Base-by-base conservation (phyloP, 1,140 invertebrate genomes). In the Sitobion miscanthi region DNA sequence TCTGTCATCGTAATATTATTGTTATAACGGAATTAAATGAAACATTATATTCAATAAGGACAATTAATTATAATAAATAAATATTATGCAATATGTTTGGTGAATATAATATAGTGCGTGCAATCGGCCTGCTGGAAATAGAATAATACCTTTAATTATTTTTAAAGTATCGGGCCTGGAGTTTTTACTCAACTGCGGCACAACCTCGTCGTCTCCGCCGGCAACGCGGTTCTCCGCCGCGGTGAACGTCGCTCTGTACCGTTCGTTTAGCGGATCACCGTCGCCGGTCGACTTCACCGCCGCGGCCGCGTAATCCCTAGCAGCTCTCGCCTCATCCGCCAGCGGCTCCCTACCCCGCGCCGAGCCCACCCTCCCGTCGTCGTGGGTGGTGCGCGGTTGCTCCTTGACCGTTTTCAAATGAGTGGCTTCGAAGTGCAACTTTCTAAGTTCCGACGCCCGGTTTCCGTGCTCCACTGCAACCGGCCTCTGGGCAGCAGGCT, bases 161-260 rank as follows among this genome's bases (percentile, higher is more conserved):
- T 92, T 92, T 92, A 92, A 92, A 83, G 91, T 92, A 42, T 92
- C 91, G 45, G 91, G 91, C 47, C 91, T 82, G 23, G 35, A 30
- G 47, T 85, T 85, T 17, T 92, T 92, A 92, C 45, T 83, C 91
- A 14, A 8, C 38, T 77, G 54, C 20, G 11, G n/a, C 25, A 20
- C 62, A 21, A 47, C 4, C 42, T 8, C 45, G 9, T 83, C 47
- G 9, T 85, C 35, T 54, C 35, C 54, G 21, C 42, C 35, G 23
- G 9, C 38, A 23, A 54, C 49, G 20, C 11, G 30, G 20, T 82
- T 45, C 1, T 38, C 23, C 38, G 21, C 47, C 11, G 25, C 25
- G 62, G 9, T 14, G 62, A 69, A 11, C 14, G 62, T 21, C 38
- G 57, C n/a, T 21, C 23, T 82, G 17, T 91, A 47, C n/a, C 62